Evolutionary conservation across 2,888 invertebrate genomes (phyloP), one percentile per base, ranked within the genome.

Genomic region (Scaptomyza cyrtandrae): DNA sequence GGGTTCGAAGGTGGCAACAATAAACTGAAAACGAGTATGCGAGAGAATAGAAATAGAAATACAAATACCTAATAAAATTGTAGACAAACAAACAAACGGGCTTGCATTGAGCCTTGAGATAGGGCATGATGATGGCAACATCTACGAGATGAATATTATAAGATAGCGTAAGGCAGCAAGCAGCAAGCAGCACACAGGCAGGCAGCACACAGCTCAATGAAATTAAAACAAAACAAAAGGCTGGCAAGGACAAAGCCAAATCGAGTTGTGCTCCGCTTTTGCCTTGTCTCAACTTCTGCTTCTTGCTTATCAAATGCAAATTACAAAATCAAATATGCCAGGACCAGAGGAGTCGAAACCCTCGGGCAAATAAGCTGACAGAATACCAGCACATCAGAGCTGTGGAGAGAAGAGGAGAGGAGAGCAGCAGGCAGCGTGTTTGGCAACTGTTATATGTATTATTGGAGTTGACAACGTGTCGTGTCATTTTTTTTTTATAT

Each of bases 151-250:
- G 87, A 67, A 65, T 64, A 64, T 63, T 65, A 56, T 50, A 61
- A 71, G 78, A 81, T 86, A 83, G 75, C 65, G 24, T 24, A 24
- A 62, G 9, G n/a, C n/a, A n/a, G 13, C 11, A 13, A 11, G 14
- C 14, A 14, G 14, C 2, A 39, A 14, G 39, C 39, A 39, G n/a
- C 35, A n/a, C n/a, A n/a, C 33, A 13, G 35, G 24, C 24, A 24
- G 24, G 24, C 24, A 24, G 24, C 24, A 35, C 56, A 52, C 62
- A 63, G 80, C 86, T 80, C 75, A 75, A 81, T 84, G 85, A 65
- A 87, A 82, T 82, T 87, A 87, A 87, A 82, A 85, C 81, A 85
- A 82, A 82, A 85, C 85, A 82, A 78, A 75, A 65, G 80, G 65
- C 61, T 56, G 72, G 66, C 65, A 81, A 64, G 81, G 67, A 80